A percentile compares a stretch with the other conserved stretches of the same genome.
Evolutionary conservation across 2,888 invertebrate species (phyloP).

Genomic region (Drosophila suboccidentalis): DNA sequence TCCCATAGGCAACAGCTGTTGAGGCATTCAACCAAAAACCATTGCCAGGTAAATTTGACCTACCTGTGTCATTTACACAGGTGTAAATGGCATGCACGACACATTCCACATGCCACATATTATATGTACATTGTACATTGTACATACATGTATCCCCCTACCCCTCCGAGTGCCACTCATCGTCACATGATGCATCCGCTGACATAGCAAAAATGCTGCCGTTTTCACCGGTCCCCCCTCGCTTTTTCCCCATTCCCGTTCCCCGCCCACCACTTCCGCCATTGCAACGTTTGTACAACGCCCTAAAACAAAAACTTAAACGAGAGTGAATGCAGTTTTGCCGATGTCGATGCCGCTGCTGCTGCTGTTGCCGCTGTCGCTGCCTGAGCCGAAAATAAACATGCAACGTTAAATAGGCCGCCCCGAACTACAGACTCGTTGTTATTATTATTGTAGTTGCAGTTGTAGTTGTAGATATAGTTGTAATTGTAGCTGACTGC

Average conservation of each 20-base stretch:
- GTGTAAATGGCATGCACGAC: slow-evolving; percentile 69
- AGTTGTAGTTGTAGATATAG: slow-evolving; percentile 30
- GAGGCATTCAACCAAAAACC: slow-evolving; percentile 4
- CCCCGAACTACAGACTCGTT: slow-evolving; percentile 36
- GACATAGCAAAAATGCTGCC: slow-evolving; percentile 49
- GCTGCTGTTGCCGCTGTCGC: slow-evolving; percentile 25
- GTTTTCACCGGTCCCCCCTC: neutral
- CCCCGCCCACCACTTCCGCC: slow-evolving; percentile 35
- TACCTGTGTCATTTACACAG: slow-evolving; percentile 75
- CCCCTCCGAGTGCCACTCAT: slow-evolving; percentile 33
- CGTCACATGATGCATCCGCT: slow-evolving; percentile 81
- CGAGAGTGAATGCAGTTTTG: slow-evolving; percentile 77
- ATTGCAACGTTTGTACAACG: slow-evolving; percentile 65
- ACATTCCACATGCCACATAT: slow-evolving; percentile 34
- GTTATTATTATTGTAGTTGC: slow-evolving; percentile 18
- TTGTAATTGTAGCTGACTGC: slow-evolving; percentile 33
- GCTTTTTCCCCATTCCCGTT: neutral
- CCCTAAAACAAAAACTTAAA: slow-evolving; percentile 72
- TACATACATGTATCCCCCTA: neutral
- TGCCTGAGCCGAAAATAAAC: slow-evolving; percentile 74
- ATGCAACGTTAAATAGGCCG: slow-evolving; percentile 78
- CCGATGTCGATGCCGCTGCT: slow-evolving; percentile 36
- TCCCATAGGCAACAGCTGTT: slow-evolving; percentile 23
- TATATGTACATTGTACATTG: neutral
- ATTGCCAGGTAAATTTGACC: slow-evolving; percentile 60